These are phyloP conservation scores for Ennomos quercinarius DNA, from an alignment of 2,888 invertebrate genomes.

Conservation along the genomic window DNA sequence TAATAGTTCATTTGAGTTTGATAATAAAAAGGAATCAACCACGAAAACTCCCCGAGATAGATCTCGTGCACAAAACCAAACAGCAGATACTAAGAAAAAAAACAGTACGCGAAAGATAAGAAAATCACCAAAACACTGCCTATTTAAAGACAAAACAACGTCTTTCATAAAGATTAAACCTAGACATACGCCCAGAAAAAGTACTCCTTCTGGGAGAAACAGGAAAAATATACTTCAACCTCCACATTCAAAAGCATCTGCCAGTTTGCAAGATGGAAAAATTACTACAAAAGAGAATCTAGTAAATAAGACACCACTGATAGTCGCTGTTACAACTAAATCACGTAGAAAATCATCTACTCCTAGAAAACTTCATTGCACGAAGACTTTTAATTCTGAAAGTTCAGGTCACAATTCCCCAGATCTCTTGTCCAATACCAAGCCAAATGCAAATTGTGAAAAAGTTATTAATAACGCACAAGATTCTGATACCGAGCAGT, in stretches of 20 bases:
- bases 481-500: conserved; percentile 70
- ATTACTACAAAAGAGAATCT: conserved; percentile 53
- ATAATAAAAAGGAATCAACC: conserved; percentile 35
- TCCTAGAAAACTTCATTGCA: conserved; percentile 75
- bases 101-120: conserved; percentile 47
- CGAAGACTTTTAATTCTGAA: conserved; percentile 66
- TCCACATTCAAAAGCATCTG: conserved; percentile 36
- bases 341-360: conserved; percentile 81
- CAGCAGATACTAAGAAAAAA: conserved; percentile 46
- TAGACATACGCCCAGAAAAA: conserved; percentile 67
- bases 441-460: conserved; percentile 40
- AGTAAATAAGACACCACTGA: conserved; percentile 37
- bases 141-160: conserved; percentile 61
- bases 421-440: conserved; percentile 46
- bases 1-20: conserved; percentile 50
- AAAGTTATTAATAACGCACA: conserved; percentile 41
- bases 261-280: conserved; percentile 45
- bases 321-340: conserved; percentile 61
- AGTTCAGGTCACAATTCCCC: conserved; percentile 61
- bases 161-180: conserved; percentile 75
- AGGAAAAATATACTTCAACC: conserved; percentile 48
- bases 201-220: conserved; percentile 46
- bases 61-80: conserved; percentile 24
- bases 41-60: conserved; percentile 47
- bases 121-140: conserved; percentile 53